Conservation (phyloP, 2,797 vertebrate genomes). For the Catostomus latipinnis region DNA sequence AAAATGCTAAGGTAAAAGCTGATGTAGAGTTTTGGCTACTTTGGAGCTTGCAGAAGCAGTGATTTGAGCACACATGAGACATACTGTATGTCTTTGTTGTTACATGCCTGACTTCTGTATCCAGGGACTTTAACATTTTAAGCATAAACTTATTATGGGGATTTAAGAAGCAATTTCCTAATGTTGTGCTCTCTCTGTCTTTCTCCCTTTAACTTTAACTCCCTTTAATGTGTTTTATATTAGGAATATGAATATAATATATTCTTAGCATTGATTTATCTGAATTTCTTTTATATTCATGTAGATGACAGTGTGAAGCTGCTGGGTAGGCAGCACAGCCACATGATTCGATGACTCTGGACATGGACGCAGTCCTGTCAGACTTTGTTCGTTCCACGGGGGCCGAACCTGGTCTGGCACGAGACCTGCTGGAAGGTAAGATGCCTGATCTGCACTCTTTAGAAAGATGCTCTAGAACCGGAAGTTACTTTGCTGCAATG, state of each 20-base stretch:
- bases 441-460: neutral
- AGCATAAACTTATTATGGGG: too few relatives aligned
- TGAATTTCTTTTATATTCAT: neutral
- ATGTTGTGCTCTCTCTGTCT: neutral
- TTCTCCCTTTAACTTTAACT: slow-evolving; percentile 18
- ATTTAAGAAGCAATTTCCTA: neutral
- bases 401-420: slow-evolving; percentile 99
- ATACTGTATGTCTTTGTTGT: too few relatives aligned
- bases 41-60: too few relatives aligned
- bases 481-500: neutral
- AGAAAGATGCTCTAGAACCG: neutral
- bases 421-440: slow-evolving; percentile 99
- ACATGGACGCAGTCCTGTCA: slow-evolving; percentile 99
- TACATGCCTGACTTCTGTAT: too few relatives aligned
- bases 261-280: neutral
- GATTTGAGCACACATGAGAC: too few relatives aligned
- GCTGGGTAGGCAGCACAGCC: slow-evolving; percentile 89
- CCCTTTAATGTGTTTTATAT: slow-evolving; percentile 13
- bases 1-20: too few relatives aligned
- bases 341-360: slow-evolving; percentile 99
- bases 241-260: too few relatives aligned
- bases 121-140: too few relatives aligned
- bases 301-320: slow-evolving; percentile 94
- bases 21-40: too few relatives aligned
- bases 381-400: slow-evolving; percentile 99